Conservation (phyloP, 2,888 invertebrate genomes). For the Plagodis pulveraria region DNA sequence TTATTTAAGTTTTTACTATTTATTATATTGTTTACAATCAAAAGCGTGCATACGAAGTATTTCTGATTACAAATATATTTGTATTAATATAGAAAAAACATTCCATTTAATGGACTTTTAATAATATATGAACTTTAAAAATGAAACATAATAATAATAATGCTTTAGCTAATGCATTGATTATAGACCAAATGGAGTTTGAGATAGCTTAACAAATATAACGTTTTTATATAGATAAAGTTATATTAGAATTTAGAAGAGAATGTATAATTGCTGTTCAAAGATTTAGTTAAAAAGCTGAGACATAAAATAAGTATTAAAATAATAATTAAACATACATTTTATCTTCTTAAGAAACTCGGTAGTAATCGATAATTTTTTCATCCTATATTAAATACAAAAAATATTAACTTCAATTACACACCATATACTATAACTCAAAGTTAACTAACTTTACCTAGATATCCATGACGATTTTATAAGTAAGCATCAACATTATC, state of each 20-base stretch:
- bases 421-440: too few species aligned
- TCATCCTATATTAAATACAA: too few species aligned
- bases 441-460: too few species aligned
- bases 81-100: not conserved
- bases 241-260: conserved; percentile 14
- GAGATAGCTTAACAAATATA: conserved; percentile 31
- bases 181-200: conserved; percentile 36
- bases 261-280: conserved; percentile 6
- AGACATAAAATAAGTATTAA: conserved; percentile 5
- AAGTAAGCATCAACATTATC: too few species aligned
- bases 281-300: conserved; percentile 13
- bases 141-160: not conserved
- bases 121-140: not conserved
- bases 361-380: too few species aligned
- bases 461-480: too few species aligned
- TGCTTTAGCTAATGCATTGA: conserved; percentile 13
- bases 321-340: too few species aligned
- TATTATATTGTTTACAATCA: too few species aligned
- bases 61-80: too few species aligned
- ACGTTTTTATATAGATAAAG: conserved; percentile 6
- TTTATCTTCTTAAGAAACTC: too few species aligned
- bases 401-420: too few species aligned
- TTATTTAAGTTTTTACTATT: not conserved
- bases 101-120: not conserved
- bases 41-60: too few species aligned